A percentile compares a stretch with the other conserved stretches of the same genome.
Conservation (phyloP, 2,113 vertebrate genomes). For the Oplegnathus fasciatus region DNA sequence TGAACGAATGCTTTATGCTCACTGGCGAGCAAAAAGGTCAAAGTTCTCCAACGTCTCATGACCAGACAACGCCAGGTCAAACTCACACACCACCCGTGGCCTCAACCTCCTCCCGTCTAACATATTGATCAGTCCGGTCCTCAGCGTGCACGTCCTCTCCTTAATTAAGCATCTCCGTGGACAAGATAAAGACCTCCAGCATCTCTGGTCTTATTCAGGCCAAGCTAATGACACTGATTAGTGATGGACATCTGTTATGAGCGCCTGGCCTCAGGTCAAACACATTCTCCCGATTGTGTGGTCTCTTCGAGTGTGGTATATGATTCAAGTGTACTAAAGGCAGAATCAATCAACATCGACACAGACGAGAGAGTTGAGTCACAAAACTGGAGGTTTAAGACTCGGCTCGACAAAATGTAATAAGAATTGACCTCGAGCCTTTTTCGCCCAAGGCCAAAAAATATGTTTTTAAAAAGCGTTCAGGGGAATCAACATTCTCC, state of each 20-base stretch:
- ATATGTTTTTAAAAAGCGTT: not conserved
- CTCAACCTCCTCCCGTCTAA: conserved; percentile 20
- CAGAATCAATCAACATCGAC: not conserved
- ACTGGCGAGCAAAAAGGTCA: conserved; percentile 53
- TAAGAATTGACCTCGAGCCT: not conserved
- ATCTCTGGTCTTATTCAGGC: conserved; percentile 13
- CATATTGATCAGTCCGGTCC: conserved; percentile 62
- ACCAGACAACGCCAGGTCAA: conserved; percentile 61
- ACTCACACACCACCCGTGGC: conserved; percentile 11
- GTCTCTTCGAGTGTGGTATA: not conserved
- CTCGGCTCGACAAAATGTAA: not conserved
- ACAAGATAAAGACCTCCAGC: conserved; percentile 6
- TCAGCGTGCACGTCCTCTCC: not conserved
- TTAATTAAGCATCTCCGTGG: conserved; percentile 55
- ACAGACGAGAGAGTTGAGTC: not conserved
- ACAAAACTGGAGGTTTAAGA: not conserved
- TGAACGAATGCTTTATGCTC: conserved; percentile 24
- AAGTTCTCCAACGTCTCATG: conserved; percentile 66
- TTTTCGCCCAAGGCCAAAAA: not conserved
- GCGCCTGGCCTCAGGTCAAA: conserved; percentile 16
- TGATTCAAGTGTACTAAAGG: not conserved
- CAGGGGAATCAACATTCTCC: not conserved
- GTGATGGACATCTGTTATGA: conserved; percentile 64
- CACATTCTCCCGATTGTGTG: conserved; percentile 3
- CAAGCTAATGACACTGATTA: conserved; percentile 53